Percentiles rank a stretch among this genome's conserved stretches.
Evolutionary conservation across 2,113 vertebrate genomes (phyloP).

Genomic region (Perca fluviatilis): DNA sequence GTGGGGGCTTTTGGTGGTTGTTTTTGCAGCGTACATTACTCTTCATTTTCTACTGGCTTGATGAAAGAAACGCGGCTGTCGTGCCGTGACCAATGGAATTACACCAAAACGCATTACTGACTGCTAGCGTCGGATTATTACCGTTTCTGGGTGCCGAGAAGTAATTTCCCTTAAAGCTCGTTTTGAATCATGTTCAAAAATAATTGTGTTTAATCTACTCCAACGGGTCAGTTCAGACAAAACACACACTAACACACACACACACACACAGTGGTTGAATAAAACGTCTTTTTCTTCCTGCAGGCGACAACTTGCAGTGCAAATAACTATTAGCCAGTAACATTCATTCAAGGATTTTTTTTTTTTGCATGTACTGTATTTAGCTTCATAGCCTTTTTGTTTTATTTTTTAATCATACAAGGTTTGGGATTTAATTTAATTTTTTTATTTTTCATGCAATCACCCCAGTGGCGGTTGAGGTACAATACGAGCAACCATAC

Average conservation of each 20-base stretch:
- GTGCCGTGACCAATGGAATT: constrained; percentile 61
- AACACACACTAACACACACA: constrained; percentile 34
- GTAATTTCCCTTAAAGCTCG: constrained; percentile 66
- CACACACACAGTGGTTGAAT: constrained; percentile 32
- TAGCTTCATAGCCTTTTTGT: constrained; percentile 54
- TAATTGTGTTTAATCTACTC: constrained; percentile 65
- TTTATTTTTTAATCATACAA: constrained; percentile 34
- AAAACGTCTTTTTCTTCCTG: constrained; percentile 35
- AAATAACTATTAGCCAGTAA: constrained; percentile 58
- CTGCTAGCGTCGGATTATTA: constrained; percentile 54
- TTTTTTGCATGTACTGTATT: constrained; percentile 72
- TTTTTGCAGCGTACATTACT: constrained; percentile 61
- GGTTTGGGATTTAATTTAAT: constrained; percentile 44
- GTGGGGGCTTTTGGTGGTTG: constrained; percentile 41
- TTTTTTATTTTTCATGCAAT: constrained; percentile 3
- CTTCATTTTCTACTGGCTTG: constrained; percentile 57
- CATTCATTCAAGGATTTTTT: constrained; percentile 47
- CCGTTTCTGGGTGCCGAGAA: constrained; percentile 55
- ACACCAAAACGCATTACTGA: constrained; percentile 53
- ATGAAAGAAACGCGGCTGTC: constrained; percentile 54
- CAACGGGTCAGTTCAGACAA: constrained; percentile 58
- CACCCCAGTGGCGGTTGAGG: constrained; percentile 31
- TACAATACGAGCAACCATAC: constrained; percentile 1
- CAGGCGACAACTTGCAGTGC: constrained; percentile 49
- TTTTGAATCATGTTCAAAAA: constrained; percentile 62